phyloP scores from a whole-genome alignment of 2,797 vertebrate genomes.

The Megalops cyprinoides region DNA sequence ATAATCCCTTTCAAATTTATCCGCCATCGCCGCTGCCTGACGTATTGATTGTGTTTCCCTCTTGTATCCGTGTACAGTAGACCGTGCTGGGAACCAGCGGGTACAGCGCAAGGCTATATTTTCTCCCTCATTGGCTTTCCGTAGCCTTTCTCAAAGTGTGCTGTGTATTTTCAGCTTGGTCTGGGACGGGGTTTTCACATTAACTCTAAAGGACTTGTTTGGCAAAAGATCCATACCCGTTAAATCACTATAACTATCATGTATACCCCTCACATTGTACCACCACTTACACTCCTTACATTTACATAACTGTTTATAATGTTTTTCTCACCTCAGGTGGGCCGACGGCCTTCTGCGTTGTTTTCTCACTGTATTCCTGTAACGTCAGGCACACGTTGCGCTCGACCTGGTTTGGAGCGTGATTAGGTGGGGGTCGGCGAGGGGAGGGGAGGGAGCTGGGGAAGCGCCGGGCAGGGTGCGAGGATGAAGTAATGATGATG shows the following conservation, averaged over 20 bases:
- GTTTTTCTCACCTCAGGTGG: constrained; percentile 24
- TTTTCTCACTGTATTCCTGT: constrained; percentile 45
- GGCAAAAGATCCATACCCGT: too few species aligned
- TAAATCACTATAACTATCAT: too few species aligned
- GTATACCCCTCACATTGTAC: too few species aligned
- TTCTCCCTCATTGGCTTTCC: constrained; percentile 50
- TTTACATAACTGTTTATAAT: constrained; percentile 16
- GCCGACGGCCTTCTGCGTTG: constrained; percentile 29
- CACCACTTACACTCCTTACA: too few species aligned
- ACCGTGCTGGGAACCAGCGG: constrained; percentile 60
- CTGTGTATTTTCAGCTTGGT: constrained; percentile 56
- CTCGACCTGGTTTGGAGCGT: constrained; percentile 48
- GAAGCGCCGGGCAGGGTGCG: constrained; percentile 49
- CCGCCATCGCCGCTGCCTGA: constrained; percentile 80
- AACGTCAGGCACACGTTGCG: constrained; percentile 50
- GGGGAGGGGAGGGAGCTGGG: constrained; percentile 40
- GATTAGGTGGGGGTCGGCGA: constrained; percentile 37
- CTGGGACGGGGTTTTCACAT: constrained; percentile 38
- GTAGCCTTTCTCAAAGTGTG: constrained; percentile 36
- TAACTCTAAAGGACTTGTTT: constrained; percentile 47
- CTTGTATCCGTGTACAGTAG: constrained; percentile 71
- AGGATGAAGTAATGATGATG: constrained; percentile 73
- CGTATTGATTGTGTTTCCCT: constrained; percentile 82
- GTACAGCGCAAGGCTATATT: constrained; percentile 55
- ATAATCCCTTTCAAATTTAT: constrained; percentile 88